These are phyloP conservation scores for Pangasius sanitwongsei DNA, from an alignment of 2,797 vertebrate species.

Conservation along the genomic window DNA sequence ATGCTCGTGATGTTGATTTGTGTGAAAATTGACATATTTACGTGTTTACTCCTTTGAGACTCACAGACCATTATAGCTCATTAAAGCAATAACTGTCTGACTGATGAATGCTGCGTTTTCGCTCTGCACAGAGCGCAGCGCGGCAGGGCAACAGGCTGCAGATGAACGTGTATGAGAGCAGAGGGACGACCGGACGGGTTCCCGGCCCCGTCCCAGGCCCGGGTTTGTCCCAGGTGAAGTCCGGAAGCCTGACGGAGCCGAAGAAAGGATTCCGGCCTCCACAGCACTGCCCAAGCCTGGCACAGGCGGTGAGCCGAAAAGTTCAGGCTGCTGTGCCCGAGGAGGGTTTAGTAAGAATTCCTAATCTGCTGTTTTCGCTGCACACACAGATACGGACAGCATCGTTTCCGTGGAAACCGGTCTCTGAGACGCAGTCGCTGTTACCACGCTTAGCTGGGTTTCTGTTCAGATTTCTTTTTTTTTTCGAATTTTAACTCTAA, in stretches of 20 bases:
- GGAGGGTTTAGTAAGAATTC: conserved; percentile 75
- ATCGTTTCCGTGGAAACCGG: not conserved
- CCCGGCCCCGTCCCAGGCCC: conserved; percentile 57
- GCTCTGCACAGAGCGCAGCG: conserved; percentile 79
- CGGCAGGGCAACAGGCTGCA: conserved; percentile 88
- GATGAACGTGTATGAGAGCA: conserved; percentile 86
- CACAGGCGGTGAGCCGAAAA: conserved; percentile 79
- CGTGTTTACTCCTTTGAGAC: not conserved
- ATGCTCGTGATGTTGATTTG: not conserved
- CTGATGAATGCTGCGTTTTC: too few species aligned
- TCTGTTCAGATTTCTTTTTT: not conserved
- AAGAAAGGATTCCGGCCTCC: conserved; percentile 82
- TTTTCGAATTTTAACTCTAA: not conserved
- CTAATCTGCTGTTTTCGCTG: conserved; percentile 25
- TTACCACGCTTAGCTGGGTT: too few species aligned
- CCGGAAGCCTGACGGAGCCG: conserved; percentile 58
- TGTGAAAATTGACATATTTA: not conserved
- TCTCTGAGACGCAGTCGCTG: not conserved
- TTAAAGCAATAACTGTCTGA: not conserved
- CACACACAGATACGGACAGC: conserved; percentile 4
- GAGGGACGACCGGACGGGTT: conserved; percentile 63
- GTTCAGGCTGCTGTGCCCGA: conserved; percentile 74
- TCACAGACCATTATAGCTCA: not conserved
- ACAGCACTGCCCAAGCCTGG: conserved; percentile 73
- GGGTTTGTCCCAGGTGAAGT: conserved; percentile 58